Conservation (phyloP, 2,113 vertebrate genomes). For the Australoheros scitulus region DNA sequence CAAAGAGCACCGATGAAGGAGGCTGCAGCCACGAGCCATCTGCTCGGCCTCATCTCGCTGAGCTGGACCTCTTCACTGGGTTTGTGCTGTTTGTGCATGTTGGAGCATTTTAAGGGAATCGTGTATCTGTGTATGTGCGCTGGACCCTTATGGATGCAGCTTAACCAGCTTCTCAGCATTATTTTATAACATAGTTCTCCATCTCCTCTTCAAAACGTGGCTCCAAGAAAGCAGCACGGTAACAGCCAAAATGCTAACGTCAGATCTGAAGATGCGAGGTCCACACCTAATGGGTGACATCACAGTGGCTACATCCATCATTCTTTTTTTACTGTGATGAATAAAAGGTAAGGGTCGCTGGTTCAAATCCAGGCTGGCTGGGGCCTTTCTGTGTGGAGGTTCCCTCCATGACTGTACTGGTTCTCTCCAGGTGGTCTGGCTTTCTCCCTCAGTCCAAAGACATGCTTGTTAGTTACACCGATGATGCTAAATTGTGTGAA, state of each 20-base stretch:
- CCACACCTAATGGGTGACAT: background rate
- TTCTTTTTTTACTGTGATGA: background rate
- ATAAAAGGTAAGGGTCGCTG: background rate
- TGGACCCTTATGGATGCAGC: too few species aligned
- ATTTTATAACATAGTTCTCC: too few species aligned
- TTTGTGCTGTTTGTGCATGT: background rate
- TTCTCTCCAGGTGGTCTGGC: background rate
- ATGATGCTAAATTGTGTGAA: rapidly evolving
- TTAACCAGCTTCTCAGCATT: too few species aligned
- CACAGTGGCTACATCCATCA: background rate
- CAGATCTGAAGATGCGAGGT: background rate
- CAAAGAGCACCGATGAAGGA: too few species aligned
- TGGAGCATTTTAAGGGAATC: background rate
- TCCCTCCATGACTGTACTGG: background rate
- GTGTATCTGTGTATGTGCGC: too few species aligned
- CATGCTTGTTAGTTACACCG: background rate
- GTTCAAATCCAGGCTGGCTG: background rate
- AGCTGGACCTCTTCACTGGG: background rate
- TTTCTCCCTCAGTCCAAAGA: background rate
- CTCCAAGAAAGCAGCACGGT: background rate
- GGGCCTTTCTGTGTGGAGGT: background rate
- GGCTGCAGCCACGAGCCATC: too few species aligned
- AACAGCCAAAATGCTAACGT: background rate
- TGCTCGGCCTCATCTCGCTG: too few species aligned
- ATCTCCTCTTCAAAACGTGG: too few species aligned